Evolutionary conservation across 2,797 vertebrate genomes (phyloP).

Genomic region (Mionectes olivaceus): DNA sequence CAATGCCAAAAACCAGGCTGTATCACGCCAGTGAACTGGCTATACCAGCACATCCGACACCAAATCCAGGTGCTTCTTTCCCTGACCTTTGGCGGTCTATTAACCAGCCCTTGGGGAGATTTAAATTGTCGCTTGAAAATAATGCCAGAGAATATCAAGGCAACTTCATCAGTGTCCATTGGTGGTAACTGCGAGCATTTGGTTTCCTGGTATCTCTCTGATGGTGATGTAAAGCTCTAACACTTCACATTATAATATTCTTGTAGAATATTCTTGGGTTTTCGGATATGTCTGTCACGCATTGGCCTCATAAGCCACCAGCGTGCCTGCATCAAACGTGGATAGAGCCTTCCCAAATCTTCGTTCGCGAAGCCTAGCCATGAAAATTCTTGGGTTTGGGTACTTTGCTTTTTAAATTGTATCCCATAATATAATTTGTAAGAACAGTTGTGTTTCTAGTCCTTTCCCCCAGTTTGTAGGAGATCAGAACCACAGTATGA

Average conservation of each 20-base stretch:
- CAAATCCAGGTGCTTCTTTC: neutral
- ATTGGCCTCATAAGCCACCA: no score
- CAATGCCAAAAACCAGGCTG: neutral
- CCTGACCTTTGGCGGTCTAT: neutral
- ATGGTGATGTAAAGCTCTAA: rapidly evolving
- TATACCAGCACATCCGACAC: neutral
- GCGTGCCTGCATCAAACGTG: no score
- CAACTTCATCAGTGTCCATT: rapidly evolving
- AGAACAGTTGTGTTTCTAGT: neutral
- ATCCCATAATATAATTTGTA: neutral
- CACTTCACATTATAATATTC: rapidly evolving
- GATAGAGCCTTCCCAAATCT: no score
- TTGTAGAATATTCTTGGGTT: rapidly evolving
- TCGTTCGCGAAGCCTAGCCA: no score
- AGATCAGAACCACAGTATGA: neutral
- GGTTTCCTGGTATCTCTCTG: neutral
- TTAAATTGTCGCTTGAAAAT: neutral
- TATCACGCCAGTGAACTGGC: neutral
- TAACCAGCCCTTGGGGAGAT: neutral
- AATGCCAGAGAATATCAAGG: neutral
- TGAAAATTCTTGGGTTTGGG: no score
- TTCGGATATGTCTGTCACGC: no score
- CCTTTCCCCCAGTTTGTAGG: neutral
- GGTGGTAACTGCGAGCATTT: neutral
- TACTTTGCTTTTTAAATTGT: neutral